A percentile compares a stretch with the other conserved stretches of the same genome.
Conservation (phyloP, 2,888 invertebrate species). For the Clepsis dumicolana region DNA sequence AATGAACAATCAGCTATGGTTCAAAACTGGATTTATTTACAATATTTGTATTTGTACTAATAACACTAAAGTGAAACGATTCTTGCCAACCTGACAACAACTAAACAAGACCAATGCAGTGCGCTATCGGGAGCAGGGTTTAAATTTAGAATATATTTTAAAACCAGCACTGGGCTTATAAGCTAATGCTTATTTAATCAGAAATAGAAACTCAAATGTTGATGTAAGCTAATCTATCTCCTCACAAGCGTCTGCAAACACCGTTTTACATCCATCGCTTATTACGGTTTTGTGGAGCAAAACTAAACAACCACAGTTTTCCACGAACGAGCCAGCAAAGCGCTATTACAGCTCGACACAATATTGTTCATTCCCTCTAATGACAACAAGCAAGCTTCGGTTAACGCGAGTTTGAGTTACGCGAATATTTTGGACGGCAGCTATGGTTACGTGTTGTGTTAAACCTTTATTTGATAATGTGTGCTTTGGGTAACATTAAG, state of each 20-base stretch:
- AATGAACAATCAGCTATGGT: no score
- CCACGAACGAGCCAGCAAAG: not conserved
- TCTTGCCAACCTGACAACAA: no score
- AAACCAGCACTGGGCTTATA: no score
- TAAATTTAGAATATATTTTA: no score
- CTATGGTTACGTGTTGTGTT: not conserved
- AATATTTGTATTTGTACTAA: no score
- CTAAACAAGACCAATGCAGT: no score
- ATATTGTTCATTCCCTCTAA: slow-evolving; percentile 6
- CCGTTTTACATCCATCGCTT: not conserved
- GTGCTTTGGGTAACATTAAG: not conserved
- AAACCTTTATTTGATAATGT: not conserved
- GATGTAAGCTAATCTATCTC: not conserved
- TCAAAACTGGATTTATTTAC: no score
- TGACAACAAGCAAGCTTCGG: slow-evolving; percentile 1
- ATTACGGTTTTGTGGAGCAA: slow-evolving; percentile 21
- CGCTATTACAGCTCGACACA: slow-evolving; percentile 6
- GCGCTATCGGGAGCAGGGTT: no score
- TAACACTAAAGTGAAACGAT: no score
- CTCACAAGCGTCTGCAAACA: not conserved
- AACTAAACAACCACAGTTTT: slow-evolving; percentile 27
- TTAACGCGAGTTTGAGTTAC: not conserved
- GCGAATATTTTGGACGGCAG: not conserved
- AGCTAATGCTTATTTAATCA: no score
- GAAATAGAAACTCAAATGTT: not conserved